Evolutionary conservation across 2,113 vertebrate species (phyloP).

Genomic region (Psophia crepitans): DNA sequence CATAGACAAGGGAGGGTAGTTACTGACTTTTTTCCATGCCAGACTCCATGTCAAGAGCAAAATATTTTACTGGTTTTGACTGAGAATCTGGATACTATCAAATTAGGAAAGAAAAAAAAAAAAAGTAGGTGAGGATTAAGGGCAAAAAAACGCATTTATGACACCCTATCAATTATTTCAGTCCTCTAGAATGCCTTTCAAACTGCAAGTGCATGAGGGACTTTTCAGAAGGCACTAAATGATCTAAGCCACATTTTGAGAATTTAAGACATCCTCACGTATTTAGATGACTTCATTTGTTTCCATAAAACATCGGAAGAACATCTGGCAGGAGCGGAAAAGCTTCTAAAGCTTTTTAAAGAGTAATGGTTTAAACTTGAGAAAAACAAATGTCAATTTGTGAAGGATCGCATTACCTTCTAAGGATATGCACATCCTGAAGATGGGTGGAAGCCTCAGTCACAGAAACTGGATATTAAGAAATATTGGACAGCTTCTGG

Average conservation of each 20-base stretch:
- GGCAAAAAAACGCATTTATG: not conserved
- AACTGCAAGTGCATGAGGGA: not conserved
- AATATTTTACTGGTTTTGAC: not conserved
- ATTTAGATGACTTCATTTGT: constrained; percentile 45
- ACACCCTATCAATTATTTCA: not conserved
- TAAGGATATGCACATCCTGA: not conserved
- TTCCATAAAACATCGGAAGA: constrained; percentile 38
- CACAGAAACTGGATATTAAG: not conserved
- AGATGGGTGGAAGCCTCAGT: not conserved
- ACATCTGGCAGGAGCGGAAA: not conserved
- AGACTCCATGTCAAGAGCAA: not conserved
- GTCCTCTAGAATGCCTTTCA: not conserved
- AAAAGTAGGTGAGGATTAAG: not conserved
- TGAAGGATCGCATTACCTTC: not conserved
- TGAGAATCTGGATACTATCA: not conserved
- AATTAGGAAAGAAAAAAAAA: not conserved
- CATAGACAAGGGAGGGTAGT: not conserved
- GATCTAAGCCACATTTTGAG: constrained; percentile 9
- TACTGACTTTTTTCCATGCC: not conserved
- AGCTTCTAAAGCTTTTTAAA: constrained; percentile 36
- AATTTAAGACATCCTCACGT: not conserved
- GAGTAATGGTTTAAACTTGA: constrained; percentile 18
- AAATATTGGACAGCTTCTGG: not conserved
- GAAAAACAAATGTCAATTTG: constrained; percentile 15
- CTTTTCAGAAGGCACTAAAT: not conserved